Evolutionary conservation across 2,113 vertebrate genomes (phyloP).

Genomic region (Micronycteris hirsuta): DNA sequence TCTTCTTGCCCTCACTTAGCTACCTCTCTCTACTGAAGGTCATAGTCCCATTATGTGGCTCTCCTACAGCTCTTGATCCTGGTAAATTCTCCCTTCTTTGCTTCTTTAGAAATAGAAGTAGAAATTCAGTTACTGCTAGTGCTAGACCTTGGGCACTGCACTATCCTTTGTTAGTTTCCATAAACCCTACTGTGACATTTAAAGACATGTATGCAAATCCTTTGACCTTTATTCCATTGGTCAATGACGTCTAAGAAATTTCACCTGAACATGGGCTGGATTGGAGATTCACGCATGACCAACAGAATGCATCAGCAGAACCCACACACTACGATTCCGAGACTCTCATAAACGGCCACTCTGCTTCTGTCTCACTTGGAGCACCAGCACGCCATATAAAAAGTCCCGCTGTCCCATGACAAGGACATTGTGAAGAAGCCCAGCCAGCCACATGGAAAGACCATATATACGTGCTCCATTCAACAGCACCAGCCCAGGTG

Average conservation of each 20-base stretch:
- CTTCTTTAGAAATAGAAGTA: background rate
- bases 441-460: background rate
- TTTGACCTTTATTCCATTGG: background rate
- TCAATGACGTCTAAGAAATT: background rate
- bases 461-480: fast-evolving
- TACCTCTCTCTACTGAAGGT: background rate
- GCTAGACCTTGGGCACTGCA: background rate
- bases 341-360: background rate
- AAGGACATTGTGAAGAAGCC: background rate
- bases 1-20: background rate
- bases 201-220: background rate
- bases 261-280: background rate
- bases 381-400: background rate
- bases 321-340: background rate
- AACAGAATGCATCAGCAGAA: background rate
- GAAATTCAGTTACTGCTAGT: background rate
- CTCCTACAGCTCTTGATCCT: background rate
- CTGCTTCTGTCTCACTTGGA: background rate
- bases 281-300: background rate
- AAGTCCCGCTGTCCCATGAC: background rate
- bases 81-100: background rate
- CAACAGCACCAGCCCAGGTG: background rate
- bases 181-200: background rate
- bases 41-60: background rate
- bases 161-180: background rate